Evolutionary conservation across 2,797 vertebrate genomes (phyloP).

Genomic region (Chelon auratus): DNA sequence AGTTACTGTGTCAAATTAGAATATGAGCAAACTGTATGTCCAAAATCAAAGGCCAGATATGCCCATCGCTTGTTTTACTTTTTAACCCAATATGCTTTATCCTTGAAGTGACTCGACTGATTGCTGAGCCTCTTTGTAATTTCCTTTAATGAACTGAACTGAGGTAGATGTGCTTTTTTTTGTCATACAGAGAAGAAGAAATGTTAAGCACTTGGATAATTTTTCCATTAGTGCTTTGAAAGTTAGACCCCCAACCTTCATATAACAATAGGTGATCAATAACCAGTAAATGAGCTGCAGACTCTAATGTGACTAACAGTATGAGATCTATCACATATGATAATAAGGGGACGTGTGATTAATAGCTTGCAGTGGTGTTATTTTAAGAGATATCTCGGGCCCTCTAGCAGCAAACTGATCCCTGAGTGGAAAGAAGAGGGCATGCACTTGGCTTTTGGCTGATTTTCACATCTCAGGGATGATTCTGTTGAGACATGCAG

Average conservation of each 20-base stretch:
- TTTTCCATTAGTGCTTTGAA: slow-evolving; percentile 34
- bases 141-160: not conserved
- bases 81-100: not conserved
- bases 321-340: slow-evolving; percentile 40
- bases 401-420: slow-evolving; percentile 37
- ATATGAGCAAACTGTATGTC: not conserved
- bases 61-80: not conserved
- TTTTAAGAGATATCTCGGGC: slow-evolving; percentile 33
- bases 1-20: not conserved
- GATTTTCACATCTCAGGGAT: slow-evolving; percentile 30
- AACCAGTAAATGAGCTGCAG: slow-evolving; percentile 50
- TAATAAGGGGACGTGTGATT: slow-evolving; percentile 42
- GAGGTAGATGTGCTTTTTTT: slow-evolving; percentile 23
- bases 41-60: not conserved
- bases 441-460: slow-evolving; percentile 23
- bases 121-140: not conserved
- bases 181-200: slow-evolving; percentile 15
- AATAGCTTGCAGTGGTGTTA: slow-evolving; percentile 37
- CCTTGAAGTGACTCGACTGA: not conserved
- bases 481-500: slow-evolving; percentile 27
- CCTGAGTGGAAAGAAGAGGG: slow-evolving; percentile 37
- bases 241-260: slow-evolving; percentile 24
- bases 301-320: slow-evolving; percentile 23
- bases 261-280: slow-evolving; percentile 54
- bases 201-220: slow-evolving; percentile 14